These are phyloP conservation scores for Alligator sinensis DNA, from an alignment of 2,113 vertebrate species.

Conservation along the genomic window DNA sequence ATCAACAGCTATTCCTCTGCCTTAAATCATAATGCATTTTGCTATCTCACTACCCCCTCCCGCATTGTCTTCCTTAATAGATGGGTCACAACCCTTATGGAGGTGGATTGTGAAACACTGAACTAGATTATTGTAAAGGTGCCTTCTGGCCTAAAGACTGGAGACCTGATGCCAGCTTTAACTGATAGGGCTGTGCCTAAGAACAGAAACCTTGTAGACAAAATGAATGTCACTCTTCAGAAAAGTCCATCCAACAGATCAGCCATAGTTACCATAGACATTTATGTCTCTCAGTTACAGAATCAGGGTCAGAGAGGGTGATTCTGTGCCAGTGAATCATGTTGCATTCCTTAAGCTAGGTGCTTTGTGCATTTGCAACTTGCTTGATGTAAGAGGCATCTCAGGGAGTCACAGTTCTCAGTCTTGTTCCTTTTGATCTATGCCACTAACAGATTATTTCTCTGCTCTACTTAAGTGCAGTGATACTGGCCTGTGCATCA, in stretches of 20 bases:
- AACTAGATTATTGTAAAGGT: not conserved
- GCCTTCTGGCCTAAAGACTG: not conserved
- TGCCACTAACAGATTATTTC: not conserved
- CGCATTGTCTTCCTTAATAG: too few relatives aligned
- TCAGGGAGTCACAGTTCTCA: not conserved
- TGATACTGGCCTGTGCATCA: accelerated
- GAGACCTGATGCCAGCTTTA: not conserved
- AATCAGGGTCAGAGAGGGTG: too few relatives aligned
- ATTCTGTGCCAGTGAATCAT: not conserved
- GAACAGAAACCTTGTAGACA: slow-evolving; percentile 33
- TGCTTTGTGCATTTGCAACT: not conserved
- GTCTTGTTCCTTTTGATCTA: not conserved
- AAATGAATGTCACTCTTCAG: not conserved
- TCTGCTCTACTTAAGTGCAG: not conserved
- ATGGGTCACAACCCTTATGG: too few relatives aligned
- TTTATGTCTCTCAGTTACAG: too few relatives aligned
- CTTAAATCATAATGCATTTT: not conserved
- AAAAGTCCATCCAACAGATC: not conserved
- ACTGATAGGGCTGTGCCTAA: slow-evolving; percentile 12
- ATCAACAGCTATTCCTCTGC: not conserved
- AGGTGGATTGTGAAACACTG: not conserved
- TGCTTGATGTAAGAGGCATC: not conserved
- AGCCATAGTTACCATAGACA: not conserved
- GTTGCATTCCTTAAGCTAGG: not conserved
- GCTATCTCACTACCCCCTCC: too few relatives aligned